These are phyloP conservation scores for Metallyticus violacea DNA, from an alignment of 2,888 invertebrate species.

Conservation along the genomic window DNA sequence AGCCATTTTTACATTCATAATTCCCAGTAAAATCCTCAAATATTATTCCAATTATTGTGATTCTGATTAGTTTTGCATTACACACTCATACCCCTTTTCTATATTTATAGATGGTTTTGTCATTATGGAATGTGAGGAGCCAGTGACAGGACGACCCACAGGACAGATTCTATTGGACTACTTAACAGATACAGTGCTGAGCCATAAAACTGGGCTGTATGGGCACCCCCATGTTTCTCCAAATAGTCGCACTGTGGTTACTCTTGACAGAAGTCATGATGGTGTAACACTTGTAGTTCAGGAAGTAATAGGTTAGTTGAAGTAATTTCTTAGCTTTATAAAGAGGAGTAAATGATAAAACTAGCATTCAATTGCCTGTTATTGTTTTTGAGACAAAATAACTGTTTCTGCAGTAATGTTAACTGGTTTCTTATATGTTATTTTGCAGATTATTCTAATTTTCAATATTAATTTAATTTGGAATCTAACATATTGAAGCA, in stretches of 20 bases:
- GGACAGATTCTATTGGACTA: constrained; percentile 69
- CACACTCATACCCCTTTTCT: background rate
- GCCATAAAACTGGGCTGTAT: constrained; percentile 59
- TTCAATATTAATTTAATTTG: too few species aligned
- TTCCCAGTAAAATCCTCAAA: too few species aligned
- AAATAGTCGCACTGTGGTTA: constrained; percentile 66
- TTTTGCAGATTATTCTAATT: too few species aligned
- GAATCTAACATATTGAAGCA: too few species aligned
- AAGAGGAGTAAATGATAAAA: too few species aligned
- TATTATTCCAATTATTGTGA: background rate
- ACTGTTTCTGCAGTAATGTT: too few species aligned
- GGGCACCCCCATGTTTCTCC: constrained; percentile 68
- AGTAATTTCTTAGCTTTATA: background rate
- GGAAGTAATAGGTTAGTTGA: constrained; percentile 57
- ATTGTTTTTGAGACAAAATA: too few species aligned
- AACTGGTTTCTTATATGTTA: too few species aligned
- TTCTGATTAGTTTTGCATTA: background rate
- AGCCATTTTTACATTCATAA: too few species aligned
- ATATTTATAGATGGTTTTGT: constrained; percentile 62
- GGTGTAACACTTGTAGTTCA: constrained; percentile 62
- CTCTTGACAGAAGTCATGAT: constrained; percentile 58
- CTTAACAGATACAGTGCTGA: constrained; percentile 66
- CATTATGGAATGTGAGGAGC: constrained; percentile 67
- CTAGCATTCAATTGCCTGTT: too few species aligned
- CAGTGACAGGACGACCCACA: constrained; percentile 59